phyloP scores from a whole-genome alignment of 2,888 invertebrate genomes.

The Orthosia gracilis region DNA sequence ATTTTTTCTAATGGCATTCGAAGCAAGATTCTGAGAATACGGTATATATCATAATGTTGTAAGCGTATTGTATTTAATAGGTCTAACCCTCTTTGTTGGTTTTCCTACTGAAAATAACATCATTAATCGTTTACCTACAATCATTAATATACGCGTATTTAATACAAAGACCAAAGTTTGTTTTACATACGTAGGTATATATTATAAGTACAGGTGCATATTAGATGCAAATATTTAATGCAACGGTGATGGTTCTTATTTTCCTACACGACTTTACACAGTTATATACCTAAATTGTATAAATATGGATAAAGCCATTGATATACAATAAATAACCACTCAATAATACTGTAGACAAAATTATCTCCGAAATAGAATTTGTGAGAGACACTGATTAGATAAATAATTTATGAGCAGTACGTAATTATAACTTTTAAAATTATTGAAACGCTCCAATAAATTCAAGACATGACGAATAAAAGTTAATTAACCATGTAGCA shows the following conservation, averaged over 20 bases:
- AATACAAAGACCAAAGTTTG: background rate
- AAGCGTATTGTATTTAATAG: too few relatives aligned
- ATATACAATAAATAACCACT: background rate
- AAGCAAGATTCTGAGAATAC: background rate
- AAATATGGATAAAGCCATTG: background rate
- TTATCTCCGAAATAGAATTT: constrained; percentile 21
- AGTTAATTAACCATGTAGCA: constrained; percentile 51
- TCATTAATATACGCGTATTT: background rate
- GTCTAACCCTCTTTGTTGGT: background rate
- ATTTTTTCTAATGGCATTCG: background rate
- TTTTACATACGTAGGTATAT: background rate
- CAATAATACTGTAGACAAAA: constrained; percentile 8
- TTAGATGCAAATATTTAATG: background rate
- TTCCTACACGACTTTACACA: background rate
- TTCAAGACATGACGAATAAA: constrained; percentile 25
- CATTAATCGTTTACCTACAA: background rate
- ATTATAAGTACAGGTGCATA: background rate
- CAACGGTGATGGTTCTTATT: background rate
- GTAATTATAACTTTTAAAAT: constrained; percentile 46
- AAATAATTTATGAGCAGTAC: constrained; percentile 47
- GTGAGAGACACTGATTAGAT: constrained; percentile 38
- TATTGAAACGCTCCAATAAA: constrained; percentile 56
- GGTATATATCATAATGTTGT: background rate
- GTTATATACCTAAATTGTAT: background rate
- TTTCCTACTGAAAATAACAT: constrained; percentile 1